A percentile compares a stretch with the other conserved stretches of the same genome.
phyloP scores from a whole-genome alignment of 2,797 vertebrate genomes.

The Myioborus miniatus region DNA sequence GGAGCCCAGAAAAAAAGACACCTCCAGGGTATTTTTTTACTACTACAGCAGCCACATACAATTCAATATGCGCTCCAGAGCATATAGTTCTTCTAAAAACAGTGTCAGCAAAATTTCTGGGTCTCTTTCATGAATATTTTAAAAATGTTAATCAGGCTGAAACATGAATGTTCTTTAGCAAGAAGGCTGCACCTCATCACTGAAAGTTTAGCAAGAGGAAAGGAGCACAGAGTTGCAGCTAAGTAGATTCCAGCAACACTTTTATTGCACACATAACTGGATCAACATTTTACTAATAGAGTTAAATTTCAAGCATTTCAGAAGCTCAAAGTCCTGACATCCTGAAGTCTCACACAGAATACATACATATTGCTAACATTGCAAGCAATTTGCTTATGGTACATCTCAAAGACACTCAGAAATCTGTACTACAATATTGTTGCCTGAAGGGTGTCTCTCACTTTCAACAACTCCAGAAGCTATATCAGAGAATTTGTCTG shows the following conservation, averaged over 20 bases:
- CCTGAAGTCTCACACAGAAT: not conserved
- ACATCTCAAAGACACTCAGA: not conserved
- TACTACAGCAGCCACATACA: slow-evolving; percentile 18
- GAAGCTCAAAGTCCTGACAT: not conserved
- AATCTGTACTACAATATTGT: not conserved
- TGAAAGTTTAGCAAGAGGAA: not conserved
- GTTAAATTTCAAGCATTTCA: not conserved
- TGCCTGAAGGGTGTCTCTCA: not conserved
- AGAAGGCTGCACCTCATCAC: not conserved
- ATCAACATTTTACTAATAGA: not conserved
- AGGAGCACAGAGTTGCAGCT: not conserved
- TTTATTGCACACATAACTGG: not conserved
- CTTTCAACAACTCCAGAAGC: not conserved
- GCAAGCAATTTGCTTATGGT: not conserved
- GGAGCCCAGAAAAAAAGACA: slow-evolving; percentile 10
- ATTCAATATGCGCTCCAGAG: slow-evolving; percentile 12
- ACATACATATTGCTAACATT: not conserved
- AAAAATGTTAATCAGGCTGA: slow-evolving; percentile 27
- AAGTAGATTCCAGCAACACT: not conserved
- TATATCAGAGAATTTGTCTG: not conserved
- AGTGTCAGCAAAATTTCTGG: slow-evolving; percentile 32
- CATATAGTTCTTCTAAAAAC: slow-evolving; percentile 38
- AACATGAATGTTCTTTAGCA: not conserved
- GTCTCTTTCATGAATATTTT: slow-evolving; percentile 23
- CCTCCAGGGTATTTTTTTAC: slow-evolving; percentile 22